Evolutionary conservation across 1,140 invertebrate species (phyloP).

Genomic region (Hormaphis cornu): DNA sequence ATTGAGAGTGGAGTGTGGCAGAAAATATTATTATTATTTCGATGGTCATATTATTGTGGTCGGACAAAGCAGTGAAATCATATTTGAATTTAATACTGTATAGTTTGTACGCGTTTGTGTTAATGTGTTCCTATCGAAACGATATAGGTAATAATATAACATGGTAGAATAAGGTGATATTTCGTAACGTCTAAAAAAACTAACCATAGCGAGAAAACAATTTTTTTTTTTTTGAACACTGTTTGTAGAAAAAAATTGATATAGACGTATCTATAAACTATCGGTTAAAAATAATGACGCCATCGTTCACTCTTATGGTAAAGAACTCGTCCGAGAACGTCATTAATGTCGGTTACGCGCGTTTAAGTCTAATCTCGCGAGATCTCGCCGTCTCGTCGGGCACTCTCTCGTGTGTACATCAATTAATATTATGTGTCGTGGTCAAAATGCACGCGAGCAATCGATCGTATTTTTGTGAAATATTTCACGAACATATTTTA

Average conservation of each 20-base stretch:
- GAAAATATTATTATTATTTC: constrained; percentile 20
- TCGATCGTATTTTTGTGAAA: too few relatives aligned
- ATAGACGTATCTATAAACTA: too few relatives aligned
- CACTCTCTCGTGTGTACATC: too few relatives aligned
- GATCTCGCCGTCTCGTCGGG: neutral
- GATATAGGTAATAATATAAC: neutral
- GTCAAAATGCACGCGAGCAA: too few relatives aligned
- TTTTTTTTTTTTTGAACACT: too few relatives aligned
- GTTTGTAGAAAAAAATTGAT: neutral
- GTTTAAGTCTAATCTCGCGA: constrained; percentile 20
- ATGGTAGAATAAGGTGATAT: neutral
- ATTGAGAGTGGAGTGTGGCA: neutral
- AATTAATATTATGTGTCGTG: too few relatives aligned
- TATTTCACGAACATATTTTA: too few relatives aligned
- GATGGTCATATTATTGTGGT: constrained; percentile 23
- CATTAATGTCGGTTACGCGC: constrained; percentile 15
- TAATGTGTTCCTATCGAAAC: neutral
- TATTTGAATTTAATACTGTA: neutral
- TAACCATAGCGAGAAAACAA: too few relatives aligned
- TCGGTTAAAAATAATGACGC: constrained; percentile 4
- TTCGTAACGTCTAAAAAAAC: neutral
- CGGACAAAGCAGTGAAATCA: constrained; percentile 29
- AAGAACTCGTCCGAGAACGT: neutral
- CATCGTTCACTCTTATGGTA: neutral
- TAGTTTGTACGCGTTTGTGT: neutral